Evolutionary conservation across 2,113 vertebrate genomes (phyloP).

Genomic region (Haplochromis vanheusdeni): DNA sequence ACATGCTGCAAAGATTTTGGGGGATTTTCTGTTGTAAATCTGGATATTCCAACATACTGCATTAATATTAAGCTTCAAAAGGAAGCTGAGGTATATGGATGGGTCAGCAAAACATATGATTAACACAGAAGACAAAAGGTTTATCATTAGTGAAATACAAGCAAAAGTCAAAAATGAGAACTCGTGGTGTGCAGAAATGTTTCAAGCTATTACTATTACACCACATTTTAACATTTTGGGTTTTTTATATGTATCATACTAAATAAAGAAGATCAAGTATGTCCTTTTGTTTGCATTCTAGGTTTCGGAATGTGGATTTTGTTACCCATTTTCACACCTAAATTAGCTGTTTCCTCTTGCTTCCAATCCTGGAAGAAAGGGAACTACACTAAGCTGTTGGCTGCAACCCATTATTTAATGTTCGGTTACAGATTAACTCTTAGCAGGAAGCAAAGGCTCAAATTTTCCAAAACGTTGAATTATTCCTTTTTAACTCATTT

Average conservation of each 20-base stretch:
- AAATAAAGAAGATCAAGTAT: not conserved
- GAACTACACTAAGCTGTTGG: not conserved
- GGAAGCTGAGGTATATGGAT: not conserved
- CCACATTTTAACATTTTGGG: rapidly evolving
- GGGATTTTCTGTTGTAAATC: rapidly evolving
- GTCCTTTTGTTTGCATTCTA: not conserved
- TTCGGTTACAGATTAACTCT: not conserved
- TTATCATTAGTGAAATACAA: not conserved
- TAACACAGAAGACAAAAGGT: not conserved
- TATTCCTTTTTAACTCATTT: not conserved
- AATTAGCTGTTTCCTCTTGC: not conserved
- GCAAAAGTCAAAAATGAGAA: not conserved
- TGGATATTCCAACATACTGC: not conserved
- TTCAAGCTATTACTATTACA: not conserved
- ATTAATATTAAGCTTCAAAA: not conserved
- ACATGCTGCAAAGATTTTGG: not conserved
- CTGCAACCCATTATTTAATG: not conserved
- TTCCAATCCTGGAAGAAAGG: not conserved
- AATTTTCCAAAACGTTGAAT: not conserved
- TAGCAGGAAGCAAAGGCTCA: not conserved
- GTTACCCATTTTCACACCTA: not conserved
- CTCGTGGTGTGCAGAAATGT: not conserved
- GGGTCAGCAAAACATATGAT: not conserved
- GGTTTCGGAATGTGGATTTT: not conserved
- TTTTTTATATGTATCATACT: not conserved